These are phyloP conservation scores for Luperina testacea DNA, from an alignment of 2,888 invertebrate species.

Conservation along the genomic window DNA sequence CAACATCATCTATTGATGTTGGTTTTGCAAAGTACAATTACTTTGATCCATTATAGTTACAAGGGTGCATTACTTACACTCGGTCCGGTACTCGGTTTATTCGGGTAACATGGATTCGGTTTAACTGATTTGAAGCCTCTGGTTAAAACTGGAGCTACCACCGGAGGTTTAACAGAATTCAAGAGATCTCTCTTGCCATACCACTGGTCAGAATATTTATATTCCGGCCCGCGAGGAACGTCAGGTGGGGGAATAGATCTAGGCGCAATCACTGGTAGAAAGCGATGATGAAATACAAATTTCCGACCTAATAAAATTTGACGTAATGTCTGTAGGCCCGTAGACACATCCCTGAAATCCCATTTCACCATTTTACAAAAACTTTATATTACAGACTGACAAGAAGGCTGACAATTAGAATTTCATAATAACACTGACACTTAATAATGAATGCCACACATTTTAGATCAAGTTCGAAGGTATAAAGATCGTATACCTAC, in stretches of 20 bases:
- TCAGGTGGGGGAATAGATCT: conserved; percentile 80
- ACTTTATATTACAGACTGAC: neutral
- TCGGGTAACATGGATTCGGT: neutral
- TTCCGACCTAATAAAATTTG: conserved; percentile 80
- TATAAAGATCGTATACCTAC: neutral
- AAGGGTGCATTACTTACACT: conserved; percentile 2
- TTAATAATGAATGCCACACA: neutral
- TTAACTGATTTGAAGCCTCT: neutral
- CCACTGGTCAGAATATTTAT: conserved; percentile 78
- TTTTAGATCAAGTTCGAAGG: neutral
- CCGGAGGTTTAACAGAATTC: conserved; percentile 81
- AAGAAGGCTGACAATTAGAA: conserved; percentile 6
- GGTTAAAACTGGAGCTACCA: conserved; percentile 79
- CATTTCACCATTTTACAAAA: conserved; percentile 26
- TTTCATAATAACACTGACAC: neutral
- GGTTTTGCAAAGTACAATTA: neutral
- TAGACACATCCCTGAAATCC: conserved; percentile 76
- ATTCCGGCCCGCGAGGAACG: conserved; percentile 78
- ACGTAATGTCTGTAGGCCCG: conserved; percentile 74
- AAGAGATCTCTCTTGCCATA: conserved; percentile 74
- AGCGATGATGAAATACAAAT: conserved; percentile 77
- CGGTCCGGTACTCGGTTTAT: neutral
- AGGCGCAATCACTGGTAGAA: conserved; percentile 75
- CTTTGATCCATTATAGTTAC: neutral
- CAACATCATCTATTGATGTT: neutral